phyloP scores from a whole-genome alignment of 2,888 invertebrate genomes.

The Odontocerum albicorne region DNA sequence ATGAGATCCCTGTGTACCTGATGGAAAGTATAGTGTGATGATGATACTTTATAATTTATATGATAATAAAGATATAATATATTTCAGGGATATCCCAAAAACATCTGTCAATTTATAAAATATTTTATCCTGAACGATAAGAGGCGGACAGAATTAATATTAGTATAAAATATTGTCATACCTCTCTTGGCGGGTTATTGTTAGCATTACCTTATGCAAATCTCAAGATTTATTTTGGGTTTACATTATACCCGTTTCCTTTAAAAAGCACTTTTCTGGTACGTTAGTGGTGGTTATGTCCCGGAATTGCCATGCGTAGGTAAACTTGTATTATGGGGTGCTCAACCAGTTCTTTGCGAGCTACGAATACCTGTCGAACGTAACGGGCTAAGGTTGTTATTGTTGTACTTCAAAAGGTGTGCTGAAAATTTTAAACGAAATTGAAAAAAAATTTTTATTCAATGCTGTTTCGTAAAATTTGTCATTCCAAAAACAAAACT shows the following conservation, averaged over 20 bases:
- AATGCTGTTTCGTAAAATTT: too few relatives aligned
- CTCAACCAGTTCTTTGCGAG: constrained; percentile 3
- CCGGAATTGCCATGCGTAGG: constrained; percentile 9
- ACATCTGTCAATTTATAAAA: too few relatives aligned
- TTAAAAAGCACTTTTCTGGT: constrained; percentile 32
- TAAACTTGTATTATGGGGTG: constrained; percentile 14
- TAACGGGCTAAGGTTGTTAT: too few relatives aligned
- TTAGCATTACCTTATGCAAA: constrained; percentile 28
- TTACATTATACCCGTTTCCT: constrained; percentile 26
- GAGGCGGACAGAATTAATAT: constrained; percentile 23
- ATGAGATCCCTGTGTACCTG: too few relatives aligned
- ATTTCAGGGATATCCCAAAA: too few relatives aligned
- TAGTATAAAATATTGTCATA: constrained; percentile 19
- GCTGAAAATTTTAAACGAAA: too few relatives aligned
- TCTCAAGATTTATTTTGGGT: constrained; percentile 31
- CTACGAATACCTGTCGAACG: constrained; percentile 2
- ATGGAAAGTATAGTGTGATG: too few relatives aligned
- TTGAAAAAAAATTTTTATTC: too few relatives aligned
- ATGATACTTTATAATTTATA: too few relatives aligned
- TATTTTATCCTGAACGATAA: not conserved
- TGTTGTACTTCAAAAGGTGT: too few relatives aligned
- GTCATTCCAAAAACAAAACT: too few relatives aligned
- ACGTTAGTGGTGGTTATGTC: constrained; percentile 31
- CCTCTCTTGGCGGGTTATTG: constrained; percentile 13
- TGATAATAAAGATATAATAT: too few relatives aligned